Percentiles rank a stretch among this genome's conserved stretches.
Conservation (phyloP, 2,797 vertebrate genomes). For the Geotrypetes seraphini region DNA sequence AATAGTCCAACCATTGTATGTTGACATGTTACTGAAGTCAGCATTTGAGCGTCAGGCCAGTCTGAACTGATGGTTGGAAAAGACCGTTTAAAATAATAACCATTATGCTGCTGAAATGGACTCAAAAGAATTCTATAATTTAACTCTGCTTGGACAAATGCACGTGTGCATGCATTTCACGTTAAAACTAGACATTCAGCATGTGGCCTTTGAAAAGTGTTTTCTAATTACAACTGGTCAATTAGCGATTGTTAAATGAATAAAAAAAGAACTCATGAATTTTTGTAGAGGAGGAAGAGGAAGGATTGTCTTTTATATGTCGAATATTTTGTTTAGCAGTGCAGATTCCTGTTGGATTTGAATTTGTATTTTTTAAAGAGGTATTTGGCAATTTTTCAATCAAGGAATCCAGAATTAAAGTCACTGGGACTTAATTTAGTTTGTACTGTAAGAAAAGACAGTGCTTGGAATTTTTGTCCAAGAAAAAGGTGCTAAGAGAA, state of each 20-base stretch:
- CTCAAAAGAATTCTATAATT: conserved; percentile 42
- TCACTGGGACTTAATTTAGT: no score
- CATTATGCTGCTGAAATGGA: conserved; percentile 61
- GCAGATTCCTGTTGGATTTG: conserved; percentile 3
- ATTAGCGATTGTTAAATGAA: conserved; percentile 42
- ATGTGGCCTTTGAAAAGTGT: conserved; percentile 41
- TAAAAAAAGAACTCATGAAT: conserved; percentile 30
- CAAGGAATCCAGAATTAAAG: conserved; percentile 35
- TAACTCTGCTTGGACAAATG: conserved; percentile 40
- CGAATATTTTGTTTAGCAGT: not conserved
- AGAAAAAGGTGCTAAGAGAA: conserved; percentile 47
- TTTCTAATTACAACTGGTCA: conserved; percentile 41
- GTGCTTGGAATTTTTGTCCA: conserved; percentile 38
- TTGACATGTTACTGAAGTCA: conserved; percentile 27
- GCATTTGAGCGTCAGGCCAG: conserved; percentile 45
- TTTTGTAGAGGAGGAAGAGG: conserved; percentile 33
- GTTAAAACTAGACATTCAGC: conserved; percentile 38
- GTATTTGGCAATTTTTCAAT: conserved; percentile 3
- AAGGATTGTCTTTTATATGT: not conserved
- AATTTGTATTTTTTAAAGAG: conserved; percentile 18
- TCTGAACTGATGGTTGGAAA: conserved; percentile 29
- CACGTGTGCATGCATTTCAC: conserved; percentile 50
- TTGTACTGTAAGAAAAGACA: conserved; percentile 34
- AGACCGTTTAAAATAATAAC: conserved; percentile 50
- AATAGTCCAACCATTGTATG: conserved; percentile 25